A percentile compares a stretch with the other conserved stretches of the same genome.
These are phyloP conservation scores for Cistogaster globosa DNA, from an alignment of 2,888 invertebrate species.

Conservation along the genomic window DNA sequence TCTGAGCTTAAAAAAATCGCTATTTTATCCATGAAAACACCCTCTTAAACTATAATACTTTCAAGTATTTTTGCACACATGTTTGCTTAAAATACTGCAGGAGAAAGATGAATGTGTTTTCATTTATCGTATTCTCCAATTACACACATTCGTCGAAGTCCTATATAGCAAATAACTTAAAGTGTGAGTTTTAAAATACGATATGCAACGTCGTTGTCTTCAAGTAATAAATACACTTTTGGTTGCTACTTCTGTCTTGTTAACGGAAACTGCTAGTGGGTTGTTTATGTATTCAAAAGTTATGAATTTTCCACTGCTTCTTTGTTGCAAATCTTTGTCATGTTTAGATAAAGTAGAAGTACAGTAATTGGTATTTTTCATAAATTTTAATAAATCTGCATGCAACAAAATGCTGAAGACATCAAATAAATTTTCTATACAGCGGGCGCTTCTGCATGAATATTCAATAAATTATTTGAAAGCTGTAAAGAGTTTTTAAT, in stretches of 20 bases:
- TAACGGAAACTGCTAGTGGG: background rate
- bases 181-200: conserved; percentile 1
- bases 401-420: background rate
- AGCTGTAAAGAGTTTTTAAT: no score
- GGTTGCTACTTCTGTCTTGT: background rate
- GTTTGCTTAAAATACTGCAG: background rate
- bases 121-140: background rate
- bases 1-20: no score
- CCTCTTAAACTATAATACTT: background rate
- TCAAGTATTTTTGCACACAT: background rate
- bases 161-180: background rate
- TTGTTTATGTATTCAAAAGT: background rate
- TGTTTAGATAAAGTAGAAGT: conserved; percentile 2
- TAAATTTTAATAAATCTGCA: background rate
- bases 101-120: conserved; percentile 13
- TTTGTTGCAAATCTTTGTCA: background rate
- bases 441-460: background rate
- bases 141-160: conserved; percentile 3
- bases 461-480: no score
- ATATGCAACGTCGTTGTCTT: conserved; percentile 14
- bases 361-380: conserved; percentile 24
- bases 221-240: conserved; percentile 24
- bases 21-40: background rate
- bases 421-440: background rate
- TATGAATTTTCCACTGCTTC: background rate